Base-by-base conservation (phyloP, 2,797 vertebrate species). In the Sternarchorhynchus goeldii region DNA sequence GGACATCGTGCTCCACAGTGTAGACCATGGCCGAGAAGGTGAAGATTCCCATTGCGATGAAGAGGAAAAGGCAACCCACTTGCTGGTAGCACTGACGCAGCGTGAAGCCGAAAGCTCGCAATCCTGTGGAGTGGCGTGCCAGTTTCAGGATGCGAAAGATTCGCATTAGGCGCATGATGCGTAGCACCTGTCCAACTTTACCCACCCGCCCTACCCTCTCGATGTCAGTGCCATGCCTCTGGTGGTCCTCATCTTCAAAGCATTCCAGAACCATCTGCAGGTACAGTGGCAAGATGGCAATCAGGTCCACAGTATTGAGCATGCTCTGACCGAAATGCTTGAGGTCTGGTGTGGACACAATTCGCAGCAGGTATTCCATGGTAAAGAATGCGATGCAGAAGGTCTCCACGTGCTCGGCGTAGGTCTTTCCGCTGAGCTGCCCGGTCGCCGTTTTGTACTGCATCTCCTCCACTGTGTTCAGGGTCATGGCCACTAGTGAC, bases 131-230 rank as follows among this genome's bases (percentile, higher is more conserved):
- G 81, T 94, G 93, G 0, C 93, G 91, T 0, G 94, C 93, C 83
- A 94, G 86, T 81, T 94, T 94, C 53, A 94, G 89, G 81, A 94
- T 93, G 6, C 93, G 92, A 79, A 94, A 93, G 81, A 94, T 94
- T 76, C 93, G 89, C 91, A 94, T 93, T 21, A 94, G 91, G 18
- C 93, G 90, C 86, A 94, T 91, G 55, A 94, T 90, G 72, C 92
- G 91, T 31, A 94, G 88, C 39, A 94, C 88, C 41, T 94, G 93
- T 18, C 93, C 92, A 77, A 94, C 82, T 4, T 90, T 92, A 16
- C 88, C 84, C 20, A 89, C 86, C 3, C 86, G 76, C 68, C 90
- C 91, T 82, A 94, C 82, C 5, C 89, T 90, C 85, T 94, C 91
- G 29, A 94, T 85, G 60, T 94, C 93, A 0, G 76, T 82, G 36